Conservation (phyloP, 1,140 invertebrate genomes). For the Panagrolaimus sp. region DNA sequence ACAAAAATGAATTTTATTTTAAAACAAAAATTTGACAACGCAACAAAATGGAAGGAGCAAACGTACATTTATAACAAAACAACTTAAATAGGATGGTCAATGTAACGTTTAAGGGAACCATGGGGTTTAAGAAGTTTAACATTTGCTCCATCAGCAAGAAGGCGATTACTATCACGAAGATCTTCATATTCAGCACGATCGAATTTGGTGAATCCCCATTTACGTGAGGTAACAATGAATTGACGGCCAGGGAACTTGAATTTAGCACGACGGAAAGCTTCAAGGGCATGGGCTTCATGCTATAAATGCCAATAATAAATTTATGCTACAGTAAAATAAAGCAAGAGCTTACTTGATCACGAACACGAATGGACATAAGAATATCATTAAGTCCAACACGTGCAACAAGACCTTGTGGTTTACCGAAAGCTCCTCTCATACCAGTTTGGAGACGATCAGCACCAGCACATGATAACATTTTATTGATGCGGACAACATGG, state of each 20-base stretch:
- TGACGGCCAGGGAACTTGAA: constrained; percentile 99
- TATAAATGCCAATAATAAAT: constrained; percentile 15
- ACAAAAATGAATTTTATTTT: too few relatives aligned
- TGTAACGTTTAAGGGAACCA: constrained; percentile 70
- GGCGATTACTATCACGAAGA: constrained; percentile 73
- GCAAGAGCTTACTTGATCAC: constrained; percentile 65
- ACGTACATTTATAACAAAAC: too few relatives aligned
- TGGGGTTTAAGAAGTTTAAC: constrained; percentile 87
- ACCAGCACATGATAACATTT: constrained; percentile 99
- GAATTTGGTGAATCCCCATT: constrained; percentile 98
- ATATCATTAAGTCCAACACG: constrained; percentile 90
- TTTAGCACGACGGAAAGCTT: constrained; percentile 91
- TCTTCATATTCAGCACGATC: constrained; percentile 80
- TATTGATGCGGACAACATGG: constrained; percentile 98
- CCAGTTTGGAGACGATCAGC: constrained; percentile 99
- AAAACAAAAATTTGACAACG: too few relatives aligned
- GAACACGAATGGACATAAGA: constrained; percentile 93
- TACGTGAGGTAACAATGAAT: constrained; percentile 93
- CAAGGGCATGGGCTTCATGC: constrained; percentile 86
- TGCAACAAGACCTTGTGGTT: constrained; percentile 96
- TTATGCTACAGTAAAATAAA: too few relatives aligned
- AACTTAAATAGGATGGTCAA: too few relatives aligned
- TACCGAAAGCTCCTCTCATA: constrained; percentile 99
- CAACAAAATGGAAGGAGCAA: too few relatives aligned
- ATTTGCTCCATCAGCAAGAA: constrained; percentile 86